A percentile compares a stretch with the other conserved stretches of the same genome.
phyloP scores from a whole-genome alignment of 2,113 vertebrate genomes.

The Corythoichthys haematopterus region DNA sequence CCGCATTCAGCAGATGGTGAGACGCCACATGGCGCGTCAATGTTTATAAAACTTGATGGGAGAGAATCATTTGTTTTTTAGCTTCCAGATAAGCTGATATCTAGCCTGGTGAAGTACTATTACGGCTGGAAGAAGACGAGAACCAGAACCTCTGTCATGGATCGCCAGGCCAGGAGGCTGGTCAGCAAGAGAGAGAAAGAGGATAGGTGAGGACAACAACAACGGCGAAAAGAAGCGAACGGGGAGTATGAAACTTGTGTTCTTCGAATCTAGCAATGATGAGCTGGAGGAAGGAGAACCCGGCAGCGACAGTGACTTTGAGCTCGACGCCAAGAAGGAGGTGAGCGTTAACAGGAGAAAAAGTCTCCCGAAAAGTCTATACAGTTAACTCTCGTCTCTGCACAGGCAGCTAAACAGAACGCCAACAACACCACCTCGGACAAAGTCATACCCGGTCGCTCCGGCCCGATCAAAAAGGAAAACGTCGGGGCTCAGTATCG shows the following conservation, averaged over 20 bases:
- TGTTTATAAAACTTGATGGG: background rate
- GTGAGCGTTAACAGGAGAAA: constrained; percentile 53
- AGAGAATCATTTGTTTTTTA: constrained; percentile 21
- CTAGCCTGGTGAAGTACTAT: constrained; percentile 89
- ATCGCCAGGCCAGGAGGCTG: constrained; percentile 83
- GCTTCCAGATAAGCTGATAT: constrained; percentile 87
- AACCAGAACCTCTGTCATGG: constrained; percentile 88
- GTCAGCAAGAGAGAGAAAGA: constrained; percentile 83
- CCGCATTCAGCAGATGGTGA: constrained; percentile 98
- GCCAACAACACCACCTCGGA: constrained; percentile 50
- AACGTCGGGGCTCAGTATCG: constrained; percentile 81
- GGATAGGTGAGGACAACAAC: constrained; percentile 68
- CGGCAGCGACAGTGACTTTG: constrained; percentile 81
- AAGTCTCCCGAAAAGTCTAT: background rate
- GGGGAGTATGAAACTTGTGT: background rate
- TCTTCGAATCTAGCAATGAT: constrained; percentile 66
- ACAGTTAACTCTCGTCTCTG: background rate
- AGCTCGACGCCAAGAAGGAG: constrained; percentile 82
- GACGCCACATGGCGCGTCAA: background rate
- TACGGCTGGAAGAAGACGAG: constrained; percentile 92
- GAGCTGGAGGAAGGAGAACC: constrained; percentile 80
- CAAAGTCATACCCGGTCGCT: constrained; percentile 53
- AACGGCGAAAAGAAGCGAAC: background rate
- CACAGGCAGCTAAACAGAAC: constrained; percentile 62
- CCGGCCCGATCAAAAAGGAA: constrained; percentile 79